Percentiles rank a stretch among this genome's conserved stretches.
These are phyloP conservation scores for Coracopsis vasa DNA, from an alignment of 2,113 vertebrate species.

Conservation along the genomic window DNA sequence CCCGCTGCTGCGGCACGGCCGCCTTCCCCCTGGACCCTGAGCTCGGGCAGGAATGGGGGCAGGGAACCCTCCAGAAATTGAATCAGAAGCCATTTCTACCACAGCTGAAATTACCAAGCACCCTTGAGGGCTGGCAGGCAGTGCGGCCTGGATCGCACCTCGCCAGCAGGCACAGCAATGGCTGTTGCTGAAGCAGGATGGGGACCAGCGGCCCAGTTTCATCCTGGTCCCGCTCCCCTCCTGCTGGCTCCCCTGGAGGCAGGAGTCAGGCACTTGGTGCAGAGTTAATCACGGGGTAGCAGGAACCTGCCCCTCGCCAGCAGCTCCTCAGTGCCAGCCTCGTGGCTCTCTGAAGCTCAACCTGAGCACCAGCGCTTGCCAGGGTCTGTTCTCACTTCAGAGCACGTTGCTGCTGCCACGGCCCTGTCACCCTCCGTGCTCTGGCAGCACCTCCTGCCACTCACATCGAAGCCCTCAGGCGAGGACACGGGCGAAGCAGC, in stretches of 20 bases:
- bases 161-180: background rate
- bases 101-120: background rate
- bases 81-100: slow-evolving; percentile 31
- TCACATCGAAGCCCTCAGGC: background rate
- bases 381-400: background rate
- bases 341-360: background rate
- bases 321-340: background rate
- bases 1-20: background rate
- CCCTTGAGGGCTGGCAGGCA: slow-evolving; percentile 17
- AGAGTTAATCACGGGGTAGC: background rate
- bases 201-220: background rate
- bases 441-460: slow-evolving; percentile 15
- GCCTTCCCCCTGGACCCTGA: background rate
- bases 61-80: slow-evolving; percentile 28
- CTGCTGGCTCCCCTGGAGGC: background rate
- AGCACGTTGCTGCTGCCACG: background rate
- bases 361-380: background rate
- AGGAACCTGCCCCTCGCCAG: slow-evolving; percentile 15
- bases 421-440: background rate
- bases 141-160: background rate
- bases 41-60: background rate
- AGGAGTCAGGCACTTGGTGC: background rate
- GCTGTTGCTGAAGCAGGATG: background rate
- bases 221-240: background rate
- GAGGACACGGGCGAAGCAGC: slow-evolving; percentile 2